Conservation (phyloP, 2,113 vertebrate species). For the Serinus canaria region DNA sequence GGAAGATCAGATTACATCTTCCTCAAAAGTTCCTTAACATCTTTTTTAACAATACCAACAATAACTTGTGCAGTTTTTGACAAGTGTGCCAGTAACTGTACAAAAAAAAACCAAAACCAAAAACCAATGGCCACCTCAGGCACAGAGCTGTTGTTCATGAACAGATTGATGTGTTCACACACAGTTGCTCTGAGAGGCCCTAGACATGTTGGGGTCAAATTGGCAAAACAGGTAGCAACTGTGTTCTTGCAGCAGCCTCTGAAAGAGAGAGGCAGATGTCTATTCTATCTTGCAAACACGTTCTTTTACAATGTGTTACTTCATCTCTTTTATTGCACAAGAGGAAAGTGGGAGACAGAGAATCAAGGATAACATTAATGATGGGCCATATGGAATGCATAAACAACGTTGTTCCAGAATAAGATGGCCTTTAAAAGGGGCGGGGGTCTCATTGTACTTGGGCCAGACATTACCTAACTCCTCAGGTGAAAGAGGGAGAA, state of each 20-base stretch:
- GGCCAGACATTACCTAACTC: slow-evolving; percentile 54
- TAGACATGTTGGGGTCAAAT: slow-evolving; percentile 32
- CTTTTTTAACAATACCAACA: neutral
- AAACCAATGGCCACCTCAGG: neutral
- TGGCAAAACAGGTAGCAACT: slow-evolving; percentile 50
- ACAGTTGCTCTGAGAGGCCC: slow-evolving; percentile 33
- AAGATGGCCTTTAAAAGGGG: slow-evolving; percentile 18
- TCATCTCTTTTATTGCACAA: slow-evolving; percentile 47
- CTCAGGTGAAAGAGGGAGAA: slow-evolving; percentile 36
- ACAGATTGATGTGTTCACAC: neutral
- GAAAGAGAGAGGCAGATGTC: slow-evolving; percentile 60
- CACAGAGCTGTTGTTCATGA: neutral
- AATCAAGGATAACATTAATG: slow-evolving; percentile 46
- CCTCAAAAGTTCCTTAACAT: slow-evolving; percentile 22
- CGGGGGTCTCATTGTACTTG: neutral
- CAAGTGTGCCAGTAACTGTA: neutral
- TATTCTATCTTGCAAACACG: slow-evolving; percentile 55
- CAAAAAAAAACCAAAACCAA: neutral
- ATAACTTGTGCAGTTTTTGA: neutral
- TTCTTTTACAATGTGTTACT: slow-evolving; percentile 52
- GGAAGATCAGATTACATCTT: slow-evolving; percentile 46
- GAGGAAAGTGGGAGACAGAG: slow-evolving; percentile 50
- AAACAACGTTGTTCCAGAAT: slow-evolving; percentile 51
- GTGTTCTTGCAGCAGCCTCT: slow-evolving; percentile 25
- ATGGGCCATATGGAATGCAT: slow-evolving; percentile 52